Percentiles rank a stretch among this genome's conserved stretches.
These are phyloP conservation scores for Eospalax fontanierii DNA, from an alignment of 2,797 vertebrate species.

Conservation along the genomic window DNA sequence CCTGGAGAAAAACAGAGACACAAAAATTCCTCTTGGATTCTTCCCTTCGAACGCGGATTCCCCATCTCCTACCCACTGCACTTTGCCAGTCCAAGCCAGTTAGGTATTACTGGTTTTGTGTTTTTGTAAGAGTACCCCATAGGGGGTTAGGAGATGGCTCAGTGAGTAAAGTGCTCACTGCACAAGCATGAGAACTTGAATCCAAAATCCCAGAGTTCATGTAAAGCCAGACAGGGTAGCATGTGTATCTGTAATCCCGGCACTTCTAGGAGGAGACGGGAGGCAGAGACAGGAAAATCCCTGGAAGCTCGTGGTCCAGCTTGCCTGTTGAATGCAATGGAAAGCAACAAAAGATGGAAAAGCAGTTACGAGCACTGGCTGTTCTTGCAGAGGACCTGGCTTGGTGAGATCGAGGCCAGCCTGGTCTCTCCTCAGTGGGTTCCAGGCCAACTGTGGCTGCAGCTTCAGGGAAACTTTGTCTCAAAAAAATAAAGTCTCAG, in stretches of 20 bases:
- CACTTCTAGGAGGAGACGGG: background rate
- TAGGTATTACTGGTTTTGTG: background rate
- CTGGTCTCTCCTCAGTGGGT: too few species aligned
- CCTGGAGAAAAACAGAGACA: background rate
- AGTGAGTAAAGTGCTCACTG: background rate
- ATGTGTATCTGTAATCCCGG: too few species aligned
- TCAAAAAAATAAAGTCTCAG: background rate
- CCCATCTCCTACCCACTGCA: background rate
- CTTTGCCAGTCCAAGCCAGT: background rate
- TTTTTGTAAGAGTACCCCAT: background rate
- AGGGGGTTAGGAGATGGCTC: background rate
- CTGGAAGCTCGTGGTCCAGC: background rate
- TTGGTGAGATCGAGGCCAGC: too few species aligned
- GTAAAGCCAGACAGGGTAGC: background rate
- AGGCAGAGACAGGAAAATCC: too few species aligned
- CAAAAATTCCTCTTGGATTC: background rate
- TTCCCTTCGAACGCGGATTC: background rate
- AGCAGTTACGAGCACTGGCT: too few species aligned
- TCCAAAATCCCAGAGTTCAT: fast-evolving
- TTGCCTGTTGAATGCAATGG: background rate
- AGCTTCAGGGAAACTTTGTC: too few species aligned
- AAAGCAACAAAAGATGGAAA: background rate
- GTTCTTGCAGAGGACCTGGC: too few species aligned
- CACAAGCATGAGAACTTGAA: too few species aligned
- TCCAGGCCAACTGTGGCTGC: too few species aligned